These are phyloP conservation scores for Hyalella azteca DNA, from an alignment of 2,888 invertebrate genomes.

Conservation along the genomic window DNA sequence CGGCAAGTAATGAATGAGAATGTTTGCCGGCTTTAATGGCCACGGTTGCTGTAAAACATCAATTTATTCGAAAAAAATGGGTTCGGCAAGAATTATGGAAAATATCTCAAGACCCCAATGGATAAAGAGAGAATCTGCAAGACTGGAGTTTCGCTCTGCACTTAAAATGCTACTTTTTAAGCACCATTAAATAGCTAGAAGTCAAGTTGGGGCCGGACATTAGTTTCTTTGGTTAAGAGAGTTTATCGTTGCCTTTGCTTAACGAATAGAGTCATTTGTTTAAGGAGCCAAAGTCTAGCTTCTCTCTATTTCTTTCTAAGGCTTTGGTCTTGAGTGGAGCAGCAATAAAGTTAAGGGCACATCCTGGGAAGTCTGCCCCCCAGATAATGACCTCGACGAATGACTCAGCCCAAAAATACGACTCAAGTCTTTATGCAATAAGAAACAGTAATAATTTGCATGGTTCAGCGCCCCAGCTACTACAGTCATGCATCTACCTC, in stretches of 20 bases:
- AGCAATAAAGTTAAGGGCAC: conserved; percentile 34
- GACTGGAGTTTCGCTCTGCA: conserved; percentile 27
- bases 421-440: conserved; percentile 27
- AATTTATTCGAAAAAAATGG: neutral
- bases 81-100: neutral
- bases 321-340: conserved; percentile 27
- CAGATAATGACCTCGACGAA: conserved; percentile 37
- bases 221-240: conserved; percentile 32
- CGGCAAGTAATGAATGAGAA: neutral
- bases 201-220: conserved; percentile 28
- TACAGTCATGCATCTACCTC: neutral
- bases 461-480: conserved; percentile 8
- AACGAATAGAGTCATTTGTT: conserved; percentile 36
- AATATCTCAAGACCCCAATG: neutral
- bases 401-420: conserved; percentile 28
- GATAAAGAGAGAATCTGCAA: neutral
- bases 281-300: conserved; percentile 19
- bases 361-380: conserved; percentile 15
- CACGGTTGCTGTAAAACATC: conserved; percentile 3
- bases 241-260: conserved; percentile 37
- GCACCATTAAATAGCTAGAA: conserved; percentile 25
- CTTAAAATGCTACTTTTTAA: conserved; percentile 37
- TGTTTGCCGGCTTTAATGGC: conserved; percentile 3
- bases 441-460: conserved; percentile 35
- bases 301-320: conserved; percentile 24